Conservation (phyloP, 1,140 invertebrate genomes). For the Drosophila repleta region DNA sequence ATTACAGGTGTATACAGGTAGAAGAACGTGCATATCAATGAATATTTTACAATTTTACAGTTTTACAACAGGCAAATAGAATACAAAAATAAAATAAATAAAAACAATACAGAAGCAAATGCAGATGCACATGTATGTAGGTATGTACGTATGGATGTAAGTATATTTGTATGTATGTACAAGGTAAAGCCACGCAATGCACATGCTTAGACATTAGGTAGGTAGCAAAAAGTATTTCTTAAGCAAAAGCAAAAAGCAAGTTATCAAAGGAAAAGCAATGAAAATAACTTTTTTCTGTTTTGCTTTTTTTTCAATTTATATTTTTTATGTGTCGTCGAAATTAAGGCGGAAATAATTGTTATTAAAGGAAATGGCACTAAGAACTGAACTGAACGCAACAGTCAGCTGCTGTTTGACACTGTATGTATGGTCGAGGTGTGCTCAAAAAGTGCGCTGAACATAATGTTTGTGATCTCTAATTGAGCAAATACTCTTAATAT, state of each 20-base stretch:
- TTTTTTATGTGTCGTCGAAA: constrained; percentile 33
- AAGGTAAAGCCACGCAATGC: constrained; percentile 3
- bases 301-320: constrained; percentile 12
- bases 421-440: too few relatives aligned
- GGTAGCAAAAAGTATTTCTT: constrained; percentile 24
- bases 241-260: constrained; percentile 65
- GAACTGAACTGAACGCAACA: constrained; percentile 13
- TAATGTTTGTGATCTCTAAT: too few relatives aligned
- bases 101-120: constrained; percentile 25
- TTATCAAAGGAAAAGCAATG: constrained; percentile 61
- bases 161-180: constrained; percentile 20
- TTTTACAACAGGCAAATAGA: background rate
- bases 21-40: constrained; percentile 16
- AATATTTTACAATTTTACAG: constrained; percentile 14
- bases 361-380: constrained; percentile 17
- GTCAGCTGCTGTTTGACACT: constrained; percentile 6
- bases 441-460: too few relatives aligned
- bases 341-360: constrained; percentile 13
- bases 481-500: background rate
- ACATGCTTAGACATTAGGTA: constrained; percentile 17
- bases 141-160: constrained; percentile 25
- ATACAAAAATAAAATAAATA: background rate
- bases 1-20: background rate
- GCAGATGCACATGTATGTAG: constrained; percentile 21
- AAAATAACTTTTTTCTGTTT: constrained; percentile 16